Evolutionary conservation across 2,797 vertebrate genomes (phyloP).

Genomic region (Eulemur mongoz): DNA sequence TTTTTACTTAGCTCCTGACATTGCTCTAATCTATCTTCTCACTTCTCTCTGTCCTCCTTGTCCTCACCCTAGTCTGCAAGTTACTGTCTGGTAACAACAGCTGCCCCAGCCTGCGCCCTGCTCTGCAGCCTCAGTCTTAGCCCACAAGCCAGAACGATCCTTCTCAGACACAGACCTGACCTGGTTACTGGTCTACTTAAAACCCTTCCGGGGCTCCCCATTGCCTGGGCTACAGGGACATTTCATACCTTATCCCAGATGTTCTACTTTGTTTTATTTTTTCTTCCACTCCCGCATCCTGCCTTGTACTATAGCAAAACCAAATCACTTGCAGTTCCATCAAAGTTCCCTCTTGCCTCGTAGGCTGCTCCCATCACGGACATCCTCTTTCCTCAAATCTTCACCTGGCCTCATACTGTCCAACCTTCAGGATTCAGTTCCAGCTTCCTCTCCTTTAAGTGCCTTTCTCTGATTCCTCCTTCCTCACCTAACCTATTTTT

Average conservation of each 20-base stretch:
- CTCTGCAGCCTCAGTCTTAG: background rate
- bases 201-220: background rate
- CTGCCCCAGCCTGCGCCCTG: rapidly evolving
- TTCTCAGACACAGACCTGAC: background rate
- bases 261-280: too few species aligned
- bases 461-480: background rate
- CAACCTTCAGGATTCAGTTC: background rate
- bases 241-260: background rate
- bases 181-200: background rate
- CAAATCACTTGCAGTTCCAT: background rate
- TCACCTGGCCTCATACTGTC: background rate
- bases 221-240: too few species aligned
- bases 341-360: too few species aligned
- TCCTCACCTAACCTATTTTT: background rate
- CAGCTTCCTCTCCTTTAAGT: rapidly evolving
- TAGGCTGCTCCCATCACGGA: background rate
- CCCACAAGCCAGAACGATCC: background rate
- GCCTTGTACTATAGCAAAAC: background rate
- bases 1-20: background rate
- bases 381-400: too few species aligned
- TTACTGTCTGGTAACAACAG: background rate
- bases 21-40: background rate
- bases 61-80: background rate
- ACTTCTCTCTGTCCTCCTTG: background rate
- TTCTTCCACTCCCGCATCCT: too few species aligned